Evolutionary conservation across 2,797 vertebrate species (phyloP), one percentile per base, ranked within the genome.

Genomic region (Chelon auratus): DNA sequence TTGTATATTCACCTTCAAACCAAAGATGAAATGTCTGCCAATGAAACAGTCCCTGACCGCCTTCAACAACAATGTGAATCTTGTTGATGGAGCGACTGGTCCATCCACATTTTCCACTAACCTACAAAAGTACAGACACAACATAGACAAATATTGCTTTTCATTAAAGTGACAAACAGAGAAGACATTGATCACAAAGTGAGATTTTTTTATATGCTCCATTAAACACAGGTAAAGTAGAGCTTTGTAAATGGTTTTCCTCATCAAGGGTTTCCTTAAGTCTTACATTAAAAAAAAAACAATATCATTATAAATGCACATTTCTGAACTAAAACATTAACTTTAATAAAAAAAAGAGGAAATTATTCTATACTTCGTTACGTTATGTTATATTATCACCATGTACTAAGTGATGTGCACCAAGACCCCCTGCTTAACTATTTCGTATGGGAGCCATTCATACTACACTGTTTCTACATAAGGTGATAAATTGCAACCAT

Each of bases 21-120:
- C 95, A 93, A 99, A 99, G 75, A 97, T 72, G 79, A 99, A 96
- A 84, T 83, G 95, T 92, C 90, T 96, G 68, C 97, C 97, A 72
- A 97, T 73, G 82, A 99, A 98, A 93, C 96, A 97, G 59, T 93
- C 91, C 86, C 96, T 84, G 0, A 97, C 96, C 17, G 97, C 96
- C 91, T 94, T 95, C 75, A 82, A 72, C 76, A 99, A 81, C 0
- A 92, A 74, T n/a, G 80, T 86, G 20, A 68, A 91, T 88, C 87
- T 87, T 53, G 48, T 57, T 48, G 79, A 57, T 80, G 84, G 75
- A 71, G 78, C 91, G 24, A 85, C 58, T 20, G 91, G 84, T 48
- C 84, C 92, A 60, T 69, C 87, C 14, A 77, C 68, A 69, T 93
- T 90, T 68, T 95, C 75, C 68, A 90, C 84, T 65, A 94, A 83